phyloP scores from a whole-genome alignment of 2,797 vertebrate species.

The Tympanoctomys barrerae region DNA sequence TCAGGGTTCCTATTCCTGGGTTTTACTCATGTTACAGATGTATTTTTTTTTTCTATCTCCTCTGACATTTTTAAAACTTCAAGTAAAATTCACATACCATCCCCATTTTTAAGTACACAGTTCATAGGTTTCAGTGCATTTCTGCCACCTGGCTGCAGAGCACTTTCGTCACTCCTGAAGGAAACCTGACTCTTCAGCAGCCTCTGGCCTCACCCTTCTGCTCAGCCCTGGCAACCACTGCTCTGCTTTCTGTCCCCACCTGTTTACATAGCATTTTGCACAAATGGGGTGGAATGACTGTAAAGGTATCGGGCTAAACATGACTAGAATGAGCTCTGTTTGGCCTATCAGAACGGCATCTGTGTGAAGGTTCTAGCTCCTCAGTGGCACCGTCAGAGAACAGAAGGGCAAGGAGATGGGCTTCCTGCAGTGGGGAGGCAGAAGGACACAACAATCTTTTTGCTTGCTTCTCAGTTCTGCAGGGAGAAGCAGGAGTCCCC shows the following conservation, averaged over 20 bases:
- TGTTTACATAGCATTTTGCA: not conserved
- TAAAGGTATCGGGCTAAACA: not conserved
- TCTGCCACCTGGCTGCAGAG: too few relatives aligned
- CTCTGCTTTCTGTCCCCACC: not conserved
- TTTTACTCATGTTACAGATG: fast-evolving
- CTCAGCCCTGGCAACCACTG: fast-evolving
- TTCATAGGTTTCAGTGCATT: fast-evolving
- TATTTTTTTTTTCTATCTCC: not conserved
- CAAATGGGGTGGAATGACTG: fast-evolving
- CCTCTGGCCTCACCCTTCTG: not conserved
- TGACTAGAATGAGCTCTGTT: not conserved
- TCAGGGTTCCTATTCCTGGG: fast-evolving
- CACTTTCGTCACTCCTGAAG: fast-evolving
- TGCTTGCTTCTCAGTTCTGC: not conserved
- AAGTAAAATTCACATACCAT: not conserved
- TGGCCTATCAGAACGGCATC: not conserved
- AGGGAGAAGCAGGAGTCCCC: not conserved
- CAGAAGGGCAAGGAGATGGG: not conserved
- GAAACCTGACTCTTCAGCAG: fast-evolving
- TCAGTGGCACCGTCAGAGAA: fast-evolving
- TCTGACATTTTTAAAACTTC: not conserved
- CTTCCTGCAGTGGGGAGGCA: too few relatives aligned
- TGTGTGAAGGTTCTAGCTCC: not conserved
- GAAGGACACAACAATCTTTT: fast-evolving
- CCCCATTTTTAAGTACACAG: not conserved